A percentile compares a stretch with the other conserved stretches of the same genome.
These are phyloP conservation scores for Drosophila paramelanica DNA, from an alignment of 2,888 invertebrate species.

Conservation along the genomic window DNA sequence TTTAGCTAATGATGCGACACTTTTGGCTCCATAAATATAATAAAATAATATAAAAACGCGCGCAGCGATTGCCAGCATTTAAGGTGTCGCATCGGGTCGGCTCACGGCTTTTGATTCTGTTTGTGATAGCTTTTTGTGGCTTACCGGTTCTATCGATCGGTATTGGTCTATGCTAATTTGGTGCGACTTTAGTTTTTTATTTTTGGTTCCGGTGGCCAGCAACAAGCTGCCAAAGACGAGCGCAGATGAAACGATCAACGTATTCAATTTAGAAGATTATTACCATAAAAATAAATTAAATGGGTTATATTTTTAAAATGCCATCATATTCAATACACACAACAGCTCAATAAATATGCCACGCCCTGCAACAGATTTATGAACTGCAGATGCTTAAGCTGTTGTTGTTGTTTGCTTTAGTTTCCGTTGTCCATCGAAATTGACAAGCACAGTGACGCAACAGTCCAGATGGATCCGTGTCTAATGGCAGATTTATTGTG, in stretches of 20 bases:
- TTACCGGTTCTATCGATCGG: constrained; percentile 27
- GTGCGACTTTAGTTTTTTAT: constrained; percentile 21
- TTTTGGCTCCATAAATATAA: constrained; percentile 58
- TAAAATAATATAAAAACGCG: constrained; percentile 6
- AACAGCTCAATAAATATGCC: constrained; percentile 50
- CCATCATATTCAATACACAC: constrained; percentile 40
- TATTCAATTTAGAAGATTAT: constrained; percentile 42
- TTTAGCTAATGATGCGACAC: constrained; percentile 56
- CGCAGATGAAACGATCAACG: constrained; percentile 43
- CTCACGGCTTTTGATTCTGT: constrained; percentile 64
- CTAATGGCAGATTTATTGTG: constrained; percentile 56
- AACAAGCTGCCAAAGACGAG: constrained; percentile 44
- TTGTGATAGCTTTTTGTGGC: constrained; percentile 30
- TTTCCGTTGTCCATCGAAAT: constrained; percentile 25
- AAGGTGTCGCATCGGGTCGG: constrained; percentile 40
- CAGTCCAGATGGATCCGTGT: constrained; percentile 38
- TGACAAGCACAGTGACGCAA: constrained; percentile 61
- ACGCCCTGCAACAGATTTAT: constrained; percentile 53
- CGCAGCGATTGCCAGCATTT: constrained; percentile 67
- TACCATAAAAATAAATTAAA: constrained; percentile 55
- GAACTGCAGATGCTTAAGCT: constrained; percentile 6
- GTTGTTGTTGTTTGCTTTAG: not conserved
- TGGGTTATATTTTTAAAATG: constrained; percentile 32
- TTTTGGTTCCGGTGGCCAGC: constrained; percentile 63
- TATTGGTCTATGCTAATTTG: constrained; percentile 63